Conservation (phyloP, 2,797 vertebrate genomes). For the Enteromius fasciolatus region DNA sequence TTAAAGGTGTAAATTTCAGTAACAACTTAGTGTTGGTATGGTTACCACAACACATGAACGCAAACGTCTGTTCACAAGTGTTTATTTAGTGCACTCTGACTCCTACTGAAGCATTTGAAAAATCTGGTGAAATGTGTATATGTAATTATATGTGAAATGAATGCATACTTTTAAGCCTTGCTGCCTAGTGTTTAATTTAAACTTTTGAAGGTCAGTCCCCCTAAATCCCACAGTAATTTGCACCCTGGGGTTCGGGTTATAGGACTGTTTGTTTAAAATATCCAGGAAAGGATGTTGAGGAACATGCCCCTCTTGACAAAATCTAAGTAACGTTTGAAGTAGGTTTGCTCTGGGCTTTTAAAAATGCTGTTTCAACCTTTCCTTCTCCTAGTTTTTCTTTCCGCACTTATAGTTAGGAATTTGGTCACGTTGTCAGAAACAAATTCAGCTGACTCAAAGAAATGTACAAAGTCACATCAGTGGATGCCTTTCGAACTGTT, state of each 20-base stretch:
- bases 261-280: background rate
- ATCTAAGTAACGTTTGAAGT: background rate
- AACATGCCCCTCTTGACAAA: constrained; percentile 8
- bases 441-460: constrained; percentile 34
- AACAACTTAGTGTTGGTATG: background rate
- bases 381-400: background rate
- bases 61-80: background rate
- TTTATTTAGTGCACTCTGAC: background rate
- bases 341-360: constrained; percentile 5
- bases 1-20: background rate
- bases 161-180: background rate
- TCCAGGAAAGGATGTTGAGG: background rate
- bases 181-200: background rate
- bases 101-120: background rate
- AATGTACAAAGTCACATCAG: constrained; percentile 38
- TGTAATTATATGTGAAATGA: background rate
- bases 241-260: background rate
- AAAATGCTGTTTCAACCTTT: constrained; percentile 14
- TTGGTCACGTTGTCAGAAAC: constrained; percentile 38
- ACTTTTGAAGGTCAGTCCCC: background rate
- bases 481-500: constrained; percentile 29
- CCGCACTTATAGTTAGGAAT: background rate
- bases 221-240: background rate
- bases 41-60: background rate
- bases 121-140: background rate